Evolutionary conservation across 2,888 invertebrate genomes (phyloP).

Genomic region (Leptopilina syphax): DNA sequence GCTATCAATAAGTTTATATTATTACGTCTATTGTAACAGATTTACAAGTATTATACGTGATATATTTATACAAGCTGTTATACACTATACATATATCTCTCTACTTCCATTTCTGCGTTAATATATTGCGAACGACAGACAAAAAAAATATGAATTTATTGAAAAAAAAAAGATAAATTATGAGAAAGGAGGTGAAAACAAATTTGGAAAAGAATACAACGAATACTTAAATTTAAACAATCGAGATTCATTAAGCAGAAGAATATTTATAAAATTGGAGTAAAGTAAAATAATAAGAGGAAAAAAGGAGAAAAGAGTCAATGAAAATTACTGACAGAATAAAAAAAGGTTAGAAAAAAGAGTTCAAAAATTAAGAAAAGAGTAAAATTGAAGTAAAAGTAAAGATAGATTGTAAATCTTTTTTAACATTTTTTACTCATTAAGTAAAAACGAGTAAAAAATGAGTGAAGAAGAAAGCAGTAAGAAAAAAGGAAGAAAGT

Average conservation of each 20-base stretch:
- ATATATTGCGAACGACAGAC: slow-evolving; percentile 52
- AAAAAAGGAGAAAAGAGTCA: too few relatives aligned
- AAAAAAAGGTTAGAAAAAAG: too few relatives aligned
- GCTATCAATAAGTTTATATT: slow-evolving; percentile 75
- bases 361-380: too few relatives aligned
- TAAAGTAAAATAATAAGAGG: too few relatives aligned
- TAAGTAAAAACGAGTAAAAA: not conserved
- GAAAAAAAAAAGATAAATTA: not conserved
- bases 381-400: not conserved
- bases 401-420: not conserved
- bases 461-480: too few relatives aligned
- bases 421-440: too few relatives aligned
- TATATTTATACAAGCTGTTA: slow-evolving; percentile 73
- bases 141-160: slow-evolving; percentile 11
- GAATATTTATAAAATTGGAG: too few relatives aligned
- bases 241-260: too few relatives aligned
- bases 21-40: slow-evolving; percentile 66
- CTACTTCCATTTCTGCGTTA: slow-evolving; percentile 55
- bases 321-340: too few relatives aligned
- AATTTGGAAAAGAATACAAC: not conserved
- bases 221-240: slow-evolving; percentile 6
- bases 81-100: slow-evolving; percentile 53
- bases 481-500: too few relatives aligned
- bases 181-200: not conserved
- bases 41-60: slow-evolving; percentile 60